These are phyloP conservation scores for Sarcoramphus papa DNA, from an alignment of 2,797 vertebrate species.

Conservation along the genomic window DNA sequence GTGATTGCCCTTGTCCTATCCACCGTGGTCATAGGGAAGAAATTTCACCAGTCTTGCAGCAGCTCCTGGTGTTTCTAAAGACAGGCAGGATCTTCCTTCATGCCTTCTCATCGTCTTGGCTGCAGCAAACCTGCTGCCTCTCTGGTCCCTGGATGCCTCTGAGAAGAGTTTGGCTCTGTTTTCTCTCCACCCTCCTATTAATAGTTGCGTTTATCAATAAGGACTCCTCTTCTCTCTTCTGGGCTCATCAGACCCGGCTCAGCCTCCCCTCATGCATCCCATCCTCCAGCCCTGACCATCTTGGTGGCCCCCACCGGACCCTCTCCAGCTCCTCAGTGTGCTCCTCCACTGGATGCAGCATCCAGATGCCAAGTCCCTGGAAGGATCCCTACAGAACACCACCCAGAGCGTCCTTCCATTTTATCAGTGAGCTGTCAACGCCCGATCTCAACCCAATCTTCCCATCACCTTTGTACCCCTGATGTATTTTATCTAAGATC, in stretches of 20 bases:
- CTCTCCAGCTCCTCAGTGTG: neutral
- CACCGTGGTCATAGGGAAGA: accelerated
- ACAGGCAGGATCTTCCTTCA: neutral
- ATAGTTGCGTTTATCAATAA: neutral
- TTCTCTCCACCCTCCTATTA: neutral
- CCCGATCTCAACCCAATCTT: accelerated
- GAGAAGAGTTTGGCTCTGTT: neutral
- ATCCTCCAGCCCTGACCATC: neutral
- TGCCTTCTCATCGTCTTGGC: neutral
- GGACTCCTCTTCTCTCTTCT: neutral
- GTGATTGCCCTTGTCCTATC: neutral
- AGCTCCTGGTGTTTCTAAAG: neutral
- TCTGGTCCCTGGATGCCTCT: neutral
- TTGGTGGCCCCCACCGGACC: neutral
- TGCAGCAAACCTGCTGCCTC: neutral
- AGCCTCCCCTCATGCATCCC: neutral
- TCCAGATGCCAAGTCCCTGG: neutral
- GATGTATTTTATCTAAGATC: neutral
- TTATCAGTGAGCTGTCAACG: neutral
- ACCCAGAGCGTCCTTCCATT: neutral
- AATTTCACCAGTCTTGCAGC: neutral
- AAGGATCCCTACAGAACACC: neutral
- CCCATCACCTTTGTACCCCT: neutral
- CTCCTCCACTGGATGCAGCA: neutral
- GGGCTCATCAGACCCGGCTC: neutral